Base-by-base conservation (phyloP, 2,797 vertebrate species). In the Chiloscyllium punctatum region DNA sequence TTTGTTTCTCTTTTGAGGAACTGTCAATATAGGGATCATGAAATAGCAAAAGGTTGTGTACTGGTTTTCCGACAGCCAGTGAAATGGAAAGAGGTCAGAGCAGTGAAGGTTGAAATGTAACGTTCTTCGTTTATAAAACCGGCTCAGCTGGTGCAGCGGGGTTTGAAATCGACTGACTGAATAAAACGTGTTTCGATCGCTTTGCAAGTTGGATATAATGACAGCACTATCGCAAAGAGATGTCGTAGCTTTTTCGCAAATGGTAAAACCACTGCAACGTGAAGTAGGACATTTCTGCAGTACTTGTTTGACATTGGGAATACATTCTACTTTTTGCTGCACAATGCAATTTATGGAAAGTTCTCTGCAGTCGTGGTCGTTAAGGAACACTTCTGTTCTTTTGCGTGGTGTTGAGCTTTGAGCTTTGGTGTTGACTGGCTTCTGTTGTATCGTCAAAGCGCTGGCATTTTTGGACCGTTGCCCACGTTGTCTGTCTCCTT, bases 401-500 rank as follows among this genome's bases (percentile, higher is more conserved):
- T 95, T 74, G 71, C 71, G 27, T 95, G 27, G 25, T 95, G 48
- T 48, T 77, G 42, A 30, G 71, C 94, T 77, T 48, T 77, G 42
- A 30, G 71, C 94, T 77, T 13, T 3, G 18, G 94, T 94, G 25
- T 74, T 94, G 69, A 51, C 68, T 72, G 66, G 66, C 37, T 72
- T 72, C 68, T 74, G 92, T 95, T 77, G 71, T 74, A 11, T 69
- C 33, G 69, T 71, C 71, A 74, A 95, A 97, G 97, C 96, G 74
- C 97, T 97, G 97, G 97, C 97, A 97, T 98, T 97, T 97, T 97
- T 98, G 98, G 97, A 97, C 97, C 96, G 25, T 96, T 97, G 97
- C 98, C 98, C 97, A 97, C 97, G 96, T 97, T 68, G 96, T 97
- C 97, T 97, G 96, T 96, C 96, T 96, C 94, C 96, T 97, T 96